Percentiles rank a stretch among this genome's conserved stretches.
These are phyloP conservation scores for Archilochus colubris DNA, from an alignment of 2,113 vertebrate genomes.

Conservation along the genomic window DNA sequence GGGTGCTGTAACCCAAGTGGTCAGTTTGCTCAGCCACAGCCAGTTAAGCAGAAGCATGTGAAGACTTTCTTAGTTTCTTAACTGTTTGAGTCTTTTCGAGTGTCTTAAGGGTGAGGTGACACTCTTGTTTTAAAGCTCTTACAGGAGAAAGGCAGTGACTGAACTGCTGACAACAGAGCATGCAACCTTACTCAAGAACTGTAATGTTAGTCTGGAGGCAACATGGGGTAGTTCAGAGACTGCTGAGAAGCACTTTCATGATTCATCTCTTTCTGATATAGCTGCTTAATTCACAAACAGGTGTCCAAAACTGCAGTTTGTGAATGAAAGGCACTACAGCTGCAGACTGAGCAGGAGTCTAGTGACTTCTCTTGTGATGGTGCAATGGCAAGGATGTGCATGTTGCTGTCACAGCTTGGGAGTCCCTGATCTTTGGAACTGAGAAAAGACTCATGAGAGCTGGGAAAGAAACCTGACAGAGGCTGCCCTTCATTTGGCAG, in stretches of 20 bases:
- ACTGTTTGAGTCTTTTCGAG: neutral
- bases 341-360: slow-evolving; percentile 30
- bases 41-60: neutral
- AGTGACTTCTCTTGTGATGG: neutral
- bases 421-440: neutral
- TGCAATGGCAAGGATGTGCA: neutral
- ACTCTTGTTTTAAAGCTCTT: neutral
- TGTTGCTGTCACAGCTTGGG: neutral
- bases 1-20: neutral
- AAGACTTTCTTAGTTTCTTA: neutral
- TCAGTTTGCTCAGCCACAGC: neutral
- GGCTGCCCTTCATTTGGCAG: neutral
- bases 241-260: slow-evolving; percentile 43
- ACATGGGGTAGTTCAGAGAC: slow-evolving; percentile 18
- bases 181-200: slow-evolving; percentile 23
- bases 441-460: neutral
- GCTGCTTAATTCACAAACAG: slow-evolving; percentile 47
- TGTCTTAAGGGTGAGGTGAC: slow-evolving; percentile 15
- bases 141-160: neutral
- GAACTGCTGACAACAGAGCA: slow-evolving; percentile 39
- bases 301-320: slow-evolving; percentile 32
- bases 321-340: slow-evolving; percentile 22
- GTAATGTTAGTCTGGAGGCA: neutral
- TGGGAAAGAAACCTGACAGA: neutral
- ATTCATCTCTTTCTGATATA: slow-evolving; percentile 48